A percentile compares a stretch with the other conserved stretches of the same genome.
Conservation (phyloP, 2,888 invertebrate species). For the Andrena haemorrhoa region DNA sequence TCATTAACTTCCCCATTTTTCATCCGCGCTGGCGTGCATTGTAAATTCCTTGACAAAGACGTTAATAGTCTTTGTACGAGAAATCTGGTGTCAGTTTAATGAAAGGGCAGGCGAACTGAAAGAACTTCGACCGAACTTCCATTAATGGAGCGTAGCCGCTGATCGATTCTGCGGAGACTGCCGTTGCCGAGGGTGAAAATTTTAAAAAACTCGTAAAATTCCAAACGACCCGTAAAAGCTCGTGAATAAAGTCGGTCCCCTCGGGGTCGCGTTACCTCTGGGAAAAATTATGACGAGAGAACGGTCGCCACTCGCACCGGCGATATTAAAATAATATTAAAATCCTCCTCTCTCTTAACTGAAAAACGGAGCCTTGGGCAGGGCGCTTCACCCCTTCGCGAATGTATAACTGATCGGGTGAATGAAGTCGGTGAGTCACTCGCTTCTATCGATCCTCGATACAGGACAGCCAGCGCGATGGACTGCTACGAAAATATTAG, state of each 20-base stretch:
- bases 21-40: background rate
- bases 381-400: background rate
- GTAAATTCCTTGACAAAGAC: too few relatives aligned
- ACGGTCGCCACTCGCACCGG: background rate
- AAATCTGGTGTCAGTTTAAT: too few relatives aligned
- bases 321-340: conserved; percentile 23
- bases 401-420: conserved; percentile 3
- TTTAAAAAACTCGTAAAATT: background rate
- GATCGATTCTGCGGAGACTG: background rate
- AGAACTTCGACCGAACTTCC: too few relatives aligned
- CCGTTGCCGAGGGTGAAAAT: background rate
- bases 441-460: background rate
- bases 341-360: conserved; percentile 7
- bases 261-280: background rate
- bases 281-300: conserved; percentile 2
- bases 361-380: background rate
- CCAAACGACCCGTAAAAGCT: background rate
- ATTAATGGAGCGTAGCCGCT: background rate
- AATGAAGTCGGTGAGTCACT: background rate
- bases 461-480: too few relatives aligned
- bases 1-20: background rate
- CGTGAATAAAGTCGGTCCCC: background rate
- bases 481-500: too few relatives aligned
- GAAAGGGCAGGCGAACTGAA: too few relatives aligned
- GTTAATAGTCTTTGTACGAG: too few relatives aligned